Evolutionary conservation across 1,140 invertebrate species (phyloP), one percentile per base, ranked within the genome.

Genomic region (Ectropis grisescens): DNA sequence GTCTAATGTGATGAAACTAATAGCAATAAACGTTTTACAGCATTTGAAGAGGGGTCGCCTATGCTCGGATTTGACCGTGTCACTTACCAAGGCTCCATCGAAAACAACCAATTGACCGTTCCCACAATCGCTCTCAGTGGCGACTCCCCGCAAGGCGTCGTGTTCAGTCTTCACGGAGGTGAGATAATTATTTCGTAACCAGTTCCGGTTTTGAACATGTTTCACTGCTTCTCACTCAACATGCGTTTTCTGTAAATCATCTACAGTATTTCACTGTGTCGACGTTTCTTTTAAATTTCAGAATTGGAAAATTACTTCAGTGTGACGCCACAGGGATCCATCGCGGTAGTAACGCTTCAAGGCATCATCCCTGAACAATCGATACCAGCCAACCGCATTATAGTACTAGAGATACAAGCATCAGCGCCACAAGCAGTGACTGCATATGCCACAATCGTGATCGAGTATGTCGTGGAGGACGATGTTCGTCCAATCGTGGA

Each of bases 1-100:
- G 14, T 29, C 36, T 15, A 58, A 44, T 33, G 45, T 54, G 54
- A 51, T 58, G 47, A 11, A n/a, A n/a, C n/a, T n/a, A n/a, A n/a
- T n/a, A n/a, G n/a, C n/a, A n/a, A n/a, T 58, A n/a, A n/a, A n/a
- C n/a, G n/a, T n/a, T n/a, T n/a, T n/a, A n/a, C n/a, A n/a, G n/a
- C n/a, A n/a, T n/a, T n/a, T n/a, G n/a, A n/a, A n/a, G 12, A 44
- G 27, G 13, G 28, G 4, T 28, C 33, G 11, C 25, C 13, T 22
- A 31, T 53, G 37, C 24, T 10, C 51, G 2, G 11, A 38, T 8
- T 25, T 54, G 13, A 24, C 8, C 39, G 33, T 33, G 33, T 35
- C 12, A 58, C 32, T 28, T 56, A 53, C 33, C 13, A 41, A 0
- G 58, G 58, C 0, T 42, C 48, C 5, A 44, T 62, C 6, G 35